These are phyloP conservation scores for Deroplatys truncata DNA, from an alignment of 2,888 invertebrate genomes.

Conservation along the genomic window DNA sequence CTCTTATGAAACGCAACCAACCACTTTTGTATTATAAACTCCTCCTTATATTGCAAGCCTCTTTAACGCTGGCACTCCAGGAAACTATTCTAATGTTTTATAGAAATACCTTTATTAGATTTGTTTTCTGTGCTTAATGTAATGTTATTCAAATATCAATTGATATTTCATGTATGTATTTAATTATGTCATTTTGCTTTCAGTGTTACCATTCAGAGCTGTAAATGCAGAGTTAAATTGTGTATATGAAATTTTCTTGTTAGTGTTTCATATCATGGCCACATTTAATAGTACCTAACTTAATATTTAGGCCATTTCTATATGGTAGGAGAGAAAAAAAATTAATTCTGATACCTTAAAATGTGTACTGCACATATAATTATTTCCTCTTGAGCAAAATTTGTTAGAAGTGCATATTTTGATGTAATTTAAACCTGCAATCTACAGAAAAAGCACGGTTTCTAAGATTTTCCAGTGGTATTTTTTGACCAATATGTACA, in stretches of 20 bases:
- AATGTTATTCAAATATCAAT: background rate
- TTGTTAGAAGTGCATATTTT: too few species aligned
- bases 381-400: too few species aligned
- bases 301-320: too few species aligned
- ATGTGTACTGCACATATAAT: too few species aligned
- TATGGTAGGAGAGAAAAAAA: too few species aligned
- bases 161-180: background rate
- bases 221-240: background rate
- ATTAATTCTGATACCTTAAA: too few species aligned
- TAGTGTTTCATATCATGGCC: background rate
- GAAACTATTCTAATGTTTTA: background rate
- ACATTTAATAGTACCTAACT: background rate
- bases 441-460: too few species aligned
- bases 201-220: background rate
- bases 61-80: background rate
- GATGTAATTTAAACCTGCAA: too few species aligned
- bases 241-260: background rate
- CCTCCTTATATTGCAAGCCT: background rate
- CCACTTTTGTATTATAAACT: background rate
- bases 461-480: too few species aligned
- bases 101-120: background rate
- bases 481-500: too few species aligned
- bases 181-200: background rate
- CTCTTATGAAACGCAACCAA: background rate
- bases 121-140: background rate